Base-by-base conservation (phyloP, 1,140 invertebrate genomes). In the Drosophila eugracilis region DNA sequence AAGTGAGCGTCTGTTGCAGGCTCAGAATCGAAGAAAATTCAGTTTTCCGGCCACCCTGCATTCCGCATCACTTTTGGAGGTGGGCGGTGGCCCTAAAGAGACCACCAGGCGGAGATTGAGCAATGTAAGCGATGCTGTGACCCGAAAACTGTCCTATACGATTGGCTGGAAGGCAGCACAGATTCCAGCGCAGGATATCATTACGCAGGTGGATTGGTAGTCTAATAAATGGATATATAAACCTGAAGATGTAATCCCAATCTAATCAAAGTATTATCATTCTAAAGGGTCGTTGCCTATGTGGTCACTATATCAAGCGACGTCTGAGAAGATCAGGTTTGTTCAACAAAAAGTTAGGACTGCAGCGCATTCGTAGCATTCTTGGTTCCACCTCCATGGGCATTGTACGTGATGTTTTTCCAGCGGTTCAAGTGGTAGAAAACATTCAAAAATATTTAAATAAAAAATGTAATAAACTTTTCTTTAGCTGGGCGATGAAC, bases 61-160 rank as follows among this genome's bases (percentile, higher is more conserved):
- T 39, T 92, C 92, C 1, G 78, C 90, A 17, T 76, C 92, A 1
- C 52, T 92, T 7, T 44, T 91, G 48, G 91, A 77, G 55, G 91
- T 83, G 36, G 83, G 60, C 6, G 75, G 66, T 1, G 70, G 75
- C 7, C 78, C 73, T 4, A 75, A 84, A 3, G 74, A 79, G 32
- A 53, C 79, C 37, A 92, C 93, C 0, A 90, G 93, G 15, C 91
- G 95, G 37, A 91, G 95, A 34, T 93, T 95, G 42, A 95, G 94
- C 81, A 95, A 95, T 75, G 95, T 96, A 7, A 94, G 95, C 73
- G 95, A 95, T 84, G 95, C 93, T 1, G 94, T 96, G 1, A 93
- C 94, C 2, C 90, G 95, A 30, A 95, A 95, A 77, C 90, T 96
- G 19, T 95, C 95, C 14, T 93, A 94, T n/a, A 95, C 94, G 0